A percentile compares a stretch with the other conserved stretches of the same genome.
Conservation (phyloP, 2,888 invertebrate genomes). For the Elysia crispata region DNA sequence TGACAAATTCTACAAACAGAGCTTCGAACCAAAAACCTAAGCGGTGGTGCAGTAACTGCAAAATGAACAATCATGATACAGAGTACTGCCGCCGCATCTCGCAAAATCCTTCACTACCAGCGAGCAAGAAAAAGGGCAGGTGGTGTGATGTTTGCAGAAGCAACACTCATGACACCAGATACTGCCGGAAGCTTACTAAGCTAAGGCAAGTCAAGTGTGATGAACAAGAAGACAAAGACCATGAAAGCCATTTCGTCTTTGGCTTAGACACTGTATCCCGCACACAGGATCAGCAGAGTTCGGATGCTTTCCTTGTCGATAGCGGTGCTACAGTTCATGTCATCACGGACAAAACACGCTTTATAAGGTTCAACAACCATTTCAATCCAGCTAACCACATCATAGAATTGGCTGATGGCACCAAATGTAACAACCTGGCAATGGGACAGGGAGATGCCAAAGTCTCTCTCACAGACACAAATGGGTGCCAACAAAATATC, state of each 20-base stretch:
- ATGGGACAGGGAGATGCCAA: constrained; percentile 41
- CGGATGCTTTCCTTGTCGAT: constrained; percentile 3
- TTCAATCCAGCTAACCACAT: constrained; percentile 49
- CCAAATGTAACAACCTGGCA: constrained; percentile 46
- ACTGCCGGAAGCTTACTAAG: background rate
- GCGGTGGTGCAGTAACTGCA: constrained; percentile 3
- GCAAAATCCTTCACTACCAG: no score
- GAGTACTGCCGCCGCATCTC: no score
- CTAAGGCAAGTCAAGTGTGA: no score
- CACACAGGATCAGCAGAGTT: background rate
- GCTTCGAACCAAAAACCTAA: no score
- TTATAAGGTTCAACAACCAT: constrained; percentile 44
- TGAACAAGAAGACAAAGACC: background rate
- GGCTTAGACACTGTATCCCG: background rate
- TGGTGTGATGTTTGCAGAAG: background rate
- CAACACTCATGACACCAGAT: background rate
- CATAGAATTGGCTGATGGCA: constrained; percentile 56
- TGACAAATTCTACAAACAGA: no score
- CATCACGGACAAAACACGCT: constrained; percentile 49
- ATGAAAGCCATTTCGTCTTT: background rate
- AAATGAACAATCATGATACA: background rate
- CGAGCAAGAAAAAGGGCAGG: no score
- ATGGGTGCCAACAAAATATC: constrained; percentile 24
- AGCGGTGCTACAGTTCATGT: background rate
- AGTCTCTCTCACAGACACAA: constrained; percentile 38